A percentile compares a stretch with the other conserved stretches of the same genome.
These are phyloP conservation scores for Drosophila yakuba DNA, from an alignment of 1,140 invertebrate genomes.

Conservation along the genomic window DNA sequence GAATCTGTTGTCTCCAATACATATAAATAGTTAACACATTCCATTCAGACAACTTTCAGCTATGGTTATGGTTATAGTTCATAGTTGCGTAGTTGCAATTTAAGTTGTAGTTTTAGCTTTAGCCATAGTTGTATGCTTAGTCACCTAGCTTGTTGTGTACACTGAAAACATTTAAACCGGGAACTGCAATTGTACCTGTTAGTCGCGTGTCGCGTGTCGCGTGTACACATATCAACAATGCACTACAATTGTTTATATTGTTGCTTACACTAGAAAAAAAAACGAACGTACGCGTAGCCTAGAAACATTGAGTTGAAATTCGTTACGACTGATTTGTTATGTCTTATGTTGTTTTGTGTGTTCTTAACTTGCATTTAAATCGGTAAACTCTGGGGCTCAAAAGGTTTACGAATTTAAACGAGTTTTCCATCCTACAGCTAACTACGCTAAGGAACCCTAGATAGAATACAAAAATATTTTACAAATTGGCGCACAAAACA, in stretches of 20 bases:
- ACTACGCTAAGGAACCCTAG: conserved; percentile 37
- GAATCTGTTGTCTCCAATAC: neutral
- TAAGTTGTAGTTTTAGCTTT: conserved; percentile 1
- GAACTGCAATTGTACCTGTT: conserved; percentile 40
- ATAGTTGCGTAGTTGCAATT: neutral
- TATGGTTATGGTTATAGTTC: conserved; percentile 32
- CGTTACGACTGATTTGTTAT: conserved; percentile 34
- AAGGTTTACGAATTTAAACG: conserved; percentile 80
- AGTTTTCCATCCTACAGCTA: conserved; percentile 47
- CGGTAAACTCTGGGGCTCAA: conserved; percentile 78
- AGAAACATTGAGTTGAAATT: conserved; percentile 46
- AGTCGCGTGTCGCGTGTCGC: conserved; percentile 5
- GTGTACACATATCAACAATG: conserved; percentile 63
- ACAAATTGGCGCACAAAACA: conserved; percentile 24
- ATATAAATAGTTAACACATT: conserved; percentile 37
- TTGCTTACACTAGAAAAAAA: conserved; percentile 27
- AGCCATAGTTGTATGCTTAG: conserved; percentile 26
- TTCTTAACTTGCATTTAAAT: conserved; percentile 68
- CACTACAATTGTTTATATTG: conserved; percentile 25
- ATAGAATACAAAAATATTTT: conserved; percentile 33
- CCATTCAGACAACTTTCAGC: conserved; percentile 55
- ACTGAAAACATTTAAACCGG: conserved; percentile 57
- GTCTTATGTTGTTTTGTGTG: neutral
- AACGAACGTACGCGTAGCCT: neutral
- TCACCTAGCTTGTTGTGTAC: conserved; percentile 24